Base-by-base conservation (phyloP, 1,140 invertebrate genomes). In the Camponotus vicinus region DNA sequence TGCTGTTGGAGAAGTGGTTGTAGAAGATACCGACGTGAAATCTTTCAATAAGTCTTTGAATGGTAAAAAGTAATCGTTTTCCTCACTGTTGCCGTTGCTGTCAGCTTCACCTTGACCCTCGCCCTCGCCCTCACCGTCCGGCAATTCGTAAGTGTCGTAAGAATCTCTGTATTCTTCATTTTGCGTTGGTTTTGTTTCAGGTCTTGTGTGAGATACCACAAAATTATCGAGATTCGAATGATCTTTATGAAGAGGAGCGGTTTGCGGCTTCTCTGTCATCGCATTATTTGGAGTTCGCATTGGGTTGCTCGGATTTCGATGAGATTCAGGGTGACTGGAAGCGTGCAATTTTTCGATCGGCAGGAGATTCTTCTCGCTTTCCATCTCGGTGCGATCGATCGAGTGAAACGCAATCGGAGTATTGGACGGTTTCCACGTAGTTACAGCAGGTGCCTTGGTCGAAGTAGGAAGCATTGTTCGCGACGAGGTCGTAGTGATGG, bases 381-480 rank as follows among this genome's bases (percentile, higher is more conserved):
- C 55, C 5, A 18, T 6, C 40, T 61, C 52, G 8, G 69, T 32
- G 15, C 79, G 79, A 18, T 94, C 91, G 3, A 90, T 85, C 5
- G 83, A 9, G 6, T 73, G 57, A 61, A 88, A 83, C 0, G 37
- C 67, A 34, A 86, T 85, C 0, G 92, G 52, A 11, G 61, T 85
- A 37, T 85, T 92, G 11, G 45, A 88, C 0, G 89, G 49, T 66
- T 93, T 94, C 92, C 93, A 94, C 0, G 94, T 95, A 0, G 95
- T 95, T 11, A 92, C 61, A 34, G 88, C 79, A 27, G 91, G 90
- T 61, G 89, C 86, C 8, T 83, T 91, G 3, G 91, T 90, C 3
- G 90, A 93, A 0, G 94, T 94, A 4, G 90, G 80, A n/a, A 89
- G 13, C 18, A 71, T 89, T 3, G 88, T 89, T 8, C 63, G 86